Base-by-base conservation (phyloP, 2,797 vertebrate genomes). In the Sebastes matsubarae region DNA sequence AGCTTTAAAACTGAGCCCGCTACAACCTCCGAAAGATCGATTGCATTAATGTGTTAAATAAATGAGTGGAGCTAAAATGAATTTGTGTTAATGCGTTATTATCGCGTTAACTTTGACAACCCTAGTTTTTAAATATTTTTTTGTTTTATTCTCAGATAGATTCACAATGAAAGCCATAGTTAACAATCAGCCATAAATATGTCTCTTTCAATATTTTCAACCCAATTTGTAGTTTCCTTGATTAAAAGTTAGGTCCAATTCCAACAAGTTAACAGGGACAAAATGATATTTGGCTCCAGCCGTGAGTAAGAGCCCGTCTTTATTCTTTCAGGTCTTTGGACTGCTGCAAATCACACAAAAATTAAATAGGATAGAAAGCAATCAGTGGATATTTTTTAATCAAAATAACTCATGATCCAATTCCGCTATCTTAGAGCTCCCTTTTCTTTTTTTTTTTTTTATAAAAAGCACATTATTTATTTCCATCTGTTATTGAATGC, bases 401-500 rank as follows among this genome's bases (percentile, higher is more conserved):
- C 77, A 87, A 87, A 92, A 87, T 72, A 67, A 59, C 54, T 74
- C 83, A 76, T 69, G 29, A 85, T 22, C 65, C 82, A 73, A 67
- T 82, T 79, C 70, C 46, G 54, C 76, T 81, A 73, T 85, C 83
- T 85, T 42, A 42, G 52, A 76, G 32, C 60, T 64, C 59, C 57
- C 46, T 66, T 74, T 81, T 54, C 10, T 46, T 61, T 38, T 58
- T 59, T 36, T 61, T 67, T 29, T 67, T 60, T 52, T 63, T 64
- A 25, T 67, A 57, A 52, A 61, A 83, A 79, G 83, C 68, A 75
- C 16, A 80, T 88, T 84, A 80, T 87, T 82, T 85, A 85, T 87
- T 87, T 86, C 76, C 72, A 81, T 89, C 86, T 74, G 68, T 84
- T 83, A 81, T 63, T 88, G 76, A 84, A 82, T 75, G 66, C 77